phyloP scores from a whole-genome alignment of 2,113 vertebrate genomes.

The Lycocorax pyrrhopterus region DNA sequence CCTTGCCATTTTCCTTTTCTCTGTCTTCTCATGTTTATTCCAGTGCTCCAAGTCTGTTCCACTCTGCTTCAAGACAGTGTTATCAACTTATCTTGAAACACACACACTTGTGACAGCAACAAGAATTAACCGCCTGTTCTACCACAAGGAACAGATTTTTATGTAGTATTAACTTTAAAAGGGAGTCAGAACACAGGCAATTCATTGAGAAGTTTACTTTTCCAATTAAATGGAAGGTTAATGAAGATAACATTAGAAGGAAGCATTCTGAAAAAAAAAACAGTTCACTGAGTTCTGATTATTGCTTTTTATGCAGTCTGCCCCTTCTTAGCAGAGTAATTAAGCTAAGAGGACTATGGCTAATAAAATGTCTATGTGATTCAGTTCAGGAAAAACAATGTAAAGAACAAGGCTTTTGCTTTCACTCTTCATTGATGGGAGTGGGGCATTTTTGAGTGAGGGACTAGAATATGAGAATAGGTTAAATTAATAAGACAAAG shows the following conservation, averaged over 20 bases:
- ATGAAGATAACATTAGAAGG: not conserved
- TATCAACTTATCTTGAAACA: not conserved
- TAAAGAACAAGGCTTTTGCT: not conserved
- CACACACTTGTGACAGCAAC: not conserved
- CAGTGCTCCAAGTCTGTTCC: not conserved
- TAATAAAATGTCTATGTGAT: not conserved
- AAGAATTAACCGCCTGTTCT: not conserved
- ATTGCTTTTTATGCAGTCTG: not conserved
- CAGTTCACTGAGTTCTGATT: not conserved
- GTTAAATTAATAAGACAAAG: not conserved
- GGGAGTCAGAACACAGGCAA: not conserved
- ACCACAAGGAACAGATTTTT: not conserved
- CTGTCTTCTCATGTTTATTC: not conserved
- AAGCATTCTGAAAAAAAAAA: not conserved
- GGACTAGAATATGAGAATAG: not conserved
- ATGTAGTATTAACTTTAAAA: not conserved
- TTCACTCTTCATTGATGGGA: not conserved
- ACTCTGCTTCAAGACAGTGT: not conserved
- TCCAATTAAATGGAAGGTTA: not conserved
- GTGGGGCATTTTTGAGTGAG: not conserved
- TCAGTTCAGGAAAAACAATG: not conserved
- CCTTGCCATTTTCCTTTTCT: not conserved
- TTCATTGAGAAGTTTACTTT: not conserved
- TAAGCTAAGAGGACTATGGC: not conserved
- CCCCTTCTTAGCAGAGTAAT: not conserved